Evolutionary conservation across 2,888 invertebrate species (phyloP), one percentile per base, ranked within the genome.

Genomic region (Hemistola chrysoprasaria): DNA sequence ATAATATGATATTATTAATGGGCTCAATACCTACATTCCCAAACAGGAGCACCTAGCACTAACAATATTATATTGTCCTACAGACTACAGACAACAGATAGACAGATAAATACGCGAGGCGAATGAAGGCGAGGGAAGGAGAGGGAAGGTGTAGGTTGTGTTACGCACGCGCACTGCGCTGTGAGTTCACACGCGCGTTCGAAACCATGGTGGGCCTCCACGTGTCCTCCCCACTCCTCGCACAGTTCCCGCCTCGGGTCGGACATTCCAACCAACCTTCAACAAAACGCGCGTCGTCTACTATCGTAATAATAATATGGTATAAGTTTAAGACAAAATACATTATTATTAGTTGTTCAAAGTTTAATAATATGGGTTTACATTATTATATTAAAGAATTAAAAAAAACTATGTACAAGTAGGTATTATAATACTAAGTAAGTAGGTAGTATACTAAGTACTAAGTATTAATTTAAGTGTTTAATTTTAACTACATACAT

Each of bases 161-260:
- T 70, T 78, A 84, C 86, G 84, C 86, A 83, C 71, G 85, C 85
- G 87, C 82, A 73, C 70, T 81, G 77, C 65, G 69, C 62, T 60
- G 67, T 72, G 81, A 84, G 84, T 84, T 83, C 83, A 84, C 85
- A 86, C 86, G 81, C 75, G 79, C 77, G 60, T 53, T 43, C 74
- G 83, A 88, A 85, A 83, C 90, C 90, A 73, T 78, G 77, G 91
- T 91, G 73, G 71, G 90, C 91, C 91, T 90, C 91, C 82, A 82
- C 88, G 90, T 89, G 85, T 55, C 54, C 46, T 54, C 39, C 29
- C 34, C 58, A 53, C 65, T 56, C 59, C 50, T 67, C 60, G 54
- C 63, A 54, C 63, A 57, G 62, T 22, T 55, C 34, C 60, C 62
- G 53, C 67, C 20, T 47, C 65, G 38, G 47, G 56, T 63, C 60